These are phyloP conservation scores for Leptinotarsa haldemani DNA, from an alignment of 2,888 invertebrate genomes.

Conservation along the genomic window DNA sequence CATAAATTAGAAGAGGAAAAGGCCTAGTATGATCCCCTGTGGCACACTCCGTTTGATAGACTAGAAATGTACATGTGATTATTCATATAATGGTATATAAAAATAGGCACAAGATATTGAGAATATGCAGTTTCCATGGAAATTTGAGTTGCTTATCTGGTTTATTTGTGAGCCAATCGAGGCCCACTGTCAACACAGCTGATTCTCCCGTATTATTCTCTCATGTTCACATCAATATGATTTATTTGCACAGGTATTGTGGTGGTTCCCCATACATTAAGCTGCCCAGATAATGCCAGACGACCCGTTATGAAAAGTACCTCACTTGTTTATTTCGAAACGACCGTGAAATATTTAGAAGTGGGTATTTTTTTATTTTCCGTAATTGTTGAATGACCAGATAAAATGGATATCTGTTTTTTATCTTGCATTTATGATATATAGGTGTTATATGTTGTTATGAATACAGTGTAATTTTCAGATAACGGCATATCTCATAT, in stretches of 20 bases:
- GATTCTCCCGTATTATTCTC: background rate
- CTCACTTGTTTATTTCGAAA: background rate
- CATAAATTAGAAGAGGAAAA: too few relatives aligned
- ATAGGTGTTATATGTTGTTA: background rate
- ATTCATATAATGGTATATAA: too few relatives aligned
- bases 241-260: background rate
- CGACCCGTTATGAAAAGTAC: background rate
- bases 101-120: too few relatives aligned
- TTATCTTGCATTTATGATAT: constrained; percentile 1
- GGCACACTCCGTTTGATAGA: too few relatives aligned
- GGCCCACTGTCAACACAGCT: background rate
- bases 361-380: background rate
- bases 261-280: background rate
- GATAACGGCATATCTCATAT: constrained; percentile 1
- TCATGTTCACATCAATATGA: background rate
- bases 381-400: background rate
- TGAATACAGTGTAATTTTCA: background rate
- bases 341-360: background rate
- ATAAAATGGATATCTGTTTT: constrained; percentile 6
- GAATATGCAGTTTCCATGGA: too few relatives aligned
- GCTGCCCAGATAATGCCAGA: background rate
- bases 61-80: too few relatives aligned
- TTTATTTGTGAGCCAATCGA: background rate
- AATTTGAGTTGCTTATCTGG: background rate
- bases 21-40: too few relatives aligned